Base-by-base conservation (phyloP, 92 coral and sea anemone species). In the Pocillopora grandis region DNA sequence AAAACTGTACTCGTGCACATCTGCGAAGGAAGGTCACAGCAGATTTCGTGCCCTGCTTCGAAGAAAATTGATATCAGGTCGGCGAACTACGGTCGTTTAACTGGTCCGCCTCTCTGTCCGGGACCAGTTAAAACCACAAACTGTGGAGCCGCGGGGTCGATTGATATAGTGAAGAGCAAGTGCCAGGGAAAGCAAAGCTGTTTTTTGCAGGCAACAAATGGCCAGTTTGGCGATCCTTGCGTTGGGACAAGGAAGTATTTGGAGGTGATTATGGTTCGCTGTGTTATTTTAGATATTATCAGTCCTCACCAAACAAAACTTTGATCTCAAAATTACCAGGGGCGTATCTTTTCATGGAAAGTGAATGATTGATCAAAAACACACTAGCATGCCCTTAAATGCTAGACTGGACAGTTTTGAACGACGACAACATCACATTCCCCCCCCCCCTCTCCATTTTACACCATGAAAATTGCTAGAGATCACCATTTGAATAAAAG, bases 181-280 rank as follows among this genome's bases (percentile, higher is more conserved):
- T 86, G 89, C 71, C 79, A 86, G 1, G 82, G 82, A 56, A 56
- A 61, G 9, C 75, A 23, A n/a, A 9, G 14, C 2, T 86, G 89
- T 63, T 21, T 12, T 36, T 62, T 86, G 35, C 31, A 13, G 1
- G 85, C 89, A 10, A 23, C 61, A 20, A 86, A 62, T 71, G 35
- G 74, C 72, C 68, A 62, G 19, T 87, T 80, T 31, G 90, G 90
- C 15, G 86, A 87, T 35, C 73, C 42, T 77, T 87, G 90, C 65
- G 27, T 12, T 56, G 90, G 90, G 12, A 80, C 81, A 16, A 73
- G 17, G 70, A 87, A 87, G 49, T 87, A 87, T 68, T 56, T 87
- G 52, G 67, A 66, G 69, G 69, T 64, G 23, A 64, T 7, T 42
- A 42, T 42, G 49, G 49, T 7, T 42, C 49, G 0, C 5, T 42